These are phyloP conservation scores for Lytechinus variegatus DNA, from an alignment of 35 echinoderm and acorn worm species.

Conservation along the genomic window DNA sequence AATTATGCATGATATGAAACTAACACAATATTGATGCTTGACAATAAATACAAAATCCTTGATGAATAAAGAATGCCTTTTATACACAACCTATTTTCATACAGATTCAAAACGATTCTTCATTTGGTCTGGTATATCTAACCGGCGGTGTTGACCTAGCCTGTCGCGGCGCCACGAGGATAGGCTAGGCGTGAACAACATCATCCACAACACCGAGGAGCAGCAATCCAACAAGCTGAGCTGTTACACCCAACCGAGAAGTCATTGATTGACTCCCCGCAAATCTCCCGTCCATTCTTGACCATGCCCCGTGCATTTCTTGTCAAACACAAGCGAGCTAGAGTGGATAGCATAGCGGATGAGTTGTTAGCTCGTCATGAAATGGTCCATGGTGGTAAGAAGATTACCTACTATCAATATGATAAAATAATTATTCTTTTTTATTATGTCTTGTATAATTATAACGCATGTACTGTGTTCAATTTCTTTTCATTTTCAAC, in stretches of 20 bases:
- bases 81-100: too few species aligned
- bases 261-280: neutral
- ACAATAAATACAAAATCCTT: too few species aligned
- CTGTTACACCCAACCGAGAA: neutral
- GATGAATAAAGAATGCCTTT: too few species aligned
- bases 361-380: constrained; percentile 40
- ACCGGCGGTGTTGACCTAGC: neutral
- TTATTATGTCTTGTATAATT: neutral
- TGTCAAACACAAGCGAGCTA: constrained; percentile 24
- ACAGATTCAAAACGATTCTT: neutral
- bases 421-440: neutral
- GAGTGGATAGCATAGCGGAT: constrained; percentile 33
- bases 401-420: neutral
- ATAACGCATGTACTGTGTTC: neutral
- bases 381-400: neutral
- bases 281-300: neutral
- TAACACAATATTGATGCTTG: too few species aligned
- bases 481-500: neutral
- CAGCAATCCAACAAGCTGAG: neutral
- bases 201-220: neutral
- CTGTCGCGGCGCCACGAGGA: neutral
- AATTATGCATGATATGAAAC: too few species aligned
- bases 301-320: constrained; percentile 42
- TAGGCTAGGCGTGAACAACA: neutral
- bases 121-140: neutral